Percentiles rank a stretch among this genome's conserved stretches.
phyloP scores from a whole-genome alignment of 1,140 invertebrate species.

The Drosophila kohkoa region DNA sequence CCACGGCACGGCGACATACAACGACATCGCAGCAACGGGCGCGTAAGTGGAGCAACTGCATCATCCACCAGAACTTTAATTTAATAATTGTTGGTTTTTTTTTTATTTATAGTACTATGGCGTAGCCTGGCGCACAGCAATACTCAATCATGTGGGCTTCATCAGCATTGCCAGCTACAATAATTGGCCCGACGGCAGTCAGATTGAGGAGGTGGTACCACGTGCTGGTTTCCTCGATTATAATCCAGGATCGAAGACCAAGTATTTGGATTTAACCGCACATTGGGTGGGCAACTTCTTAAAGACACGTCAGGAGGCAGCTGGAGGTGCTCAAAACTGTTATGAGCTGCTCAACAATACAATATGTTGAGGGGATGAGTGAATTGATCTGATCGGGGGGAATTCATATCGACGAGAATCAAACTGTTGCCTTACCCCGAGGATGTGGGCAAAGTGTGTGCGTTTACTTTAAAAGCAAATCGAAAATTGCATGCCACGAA shows the following conservation, averaged over 20 bases:
- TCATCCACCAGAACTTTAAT: background rate
- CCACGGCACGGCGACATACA: constrained; percentile 86
- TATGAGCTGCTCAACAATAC: constrained; percentile 83
- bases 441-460: constrained; percentile 39
- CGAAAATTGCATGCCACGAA: constrained; percentile 67
- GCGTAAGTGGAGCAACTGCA: constrained; percentile 47
- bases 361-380: constrained; percentile 68
- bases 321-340: constrained; percentile 59
- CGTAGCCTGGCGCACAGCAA: constrained; percentile 86
- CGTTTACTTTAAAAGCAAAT: constrained; percentile 78
- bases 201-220: constrained; percentile 87
- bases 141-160: constrained; percentile 85
- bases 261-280: constrained; percentile 87
- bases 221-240: constrained; percentile 86
- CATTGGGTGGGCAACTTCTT: constrained; percentile 87
- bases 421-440: constrained; percentile 48
- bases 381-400: no score
- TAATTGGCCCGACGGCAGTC: constrained; percentile 88
- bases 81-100: background rate
- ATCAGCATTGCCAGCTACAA: constrained; percentile 88
- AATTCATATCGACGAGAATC: constrained; percentile 44
- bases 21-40: constrained; percentile 86
- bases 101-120: constrained; percentile 85
- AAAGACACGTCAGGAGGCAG: constrained; percentile 75
- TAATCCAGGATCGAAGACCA: constrained; percentile 86